phyloP scores from a whole-genome alignment of 2,797 vertebrate species.

The Menidia menidia region DNA sequence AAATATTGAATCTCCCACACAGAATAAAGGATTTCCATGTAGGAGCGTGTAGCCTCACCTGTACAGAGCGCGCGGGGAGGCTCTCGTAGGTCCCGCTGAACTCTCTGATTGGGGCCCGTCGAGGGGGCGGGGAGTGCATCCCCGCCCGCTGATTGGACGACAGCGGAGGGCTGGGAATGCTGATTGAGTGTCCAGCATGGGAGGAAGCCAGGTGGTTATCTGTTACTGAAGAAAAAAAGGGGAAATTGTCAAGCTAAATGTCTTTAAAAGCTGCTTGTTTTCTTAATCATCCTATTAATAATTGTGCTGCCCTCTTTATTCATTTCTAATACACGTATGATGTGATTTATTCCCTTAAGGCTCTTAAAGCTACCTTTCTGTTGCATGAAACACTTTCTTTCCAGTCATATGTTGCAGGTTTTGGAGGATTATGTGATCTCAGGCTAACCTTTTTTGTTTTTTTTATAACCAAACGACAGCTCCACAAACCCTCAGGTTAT shows the following conservation, averaged over 20 bases:
- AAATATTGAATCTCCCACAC: no score
- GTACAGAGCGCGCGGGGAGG: conserved; percentile 89
- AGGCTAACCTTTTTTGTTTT: conserved; percentile 15
- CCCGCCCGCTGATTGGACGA: conserved; percentile 84
- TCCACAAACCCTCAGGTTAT: conserved; percentile 7
- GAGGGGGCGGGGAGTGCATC: conserved; percentile 93
- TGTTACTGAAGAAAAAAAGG: conserved; percentile 28
- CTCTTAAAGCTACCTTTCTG: no score
- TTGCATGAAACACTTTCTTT: conserved; percentile 6
- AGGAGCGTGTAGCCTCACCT: conserved; percentile 72
- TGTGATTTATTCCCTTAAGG: no score
- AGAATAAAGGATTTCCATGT: no score
- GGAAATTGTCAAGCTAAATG: conserved; percentile 18
- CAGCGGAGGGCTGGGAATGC: conserved; percentile 74
- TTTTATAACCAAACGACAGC: conserved; percentile 19
- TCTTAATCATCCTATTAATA: not conserved
- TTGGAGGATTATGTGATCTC: conserved; percentile 8
- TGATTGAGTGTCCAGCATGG: conserved; percentile 74
- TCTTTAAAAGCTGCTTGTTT: not conserved
- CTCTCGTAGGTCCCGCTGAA: conserved; percentile 91
- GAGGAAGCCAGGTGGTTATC: conserved; percentile 69
- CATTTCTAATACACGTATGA: no score
- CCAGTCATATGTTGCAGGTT: conserved; percentile 13
- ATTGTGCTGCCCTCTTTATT: not conserved
- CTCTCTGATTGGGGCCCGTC: conserved; percentile 83